Evolutionary conservation across 2,113 vertebrate species (phyloP).

Genomic region (Morone saxatilis): DNA sequence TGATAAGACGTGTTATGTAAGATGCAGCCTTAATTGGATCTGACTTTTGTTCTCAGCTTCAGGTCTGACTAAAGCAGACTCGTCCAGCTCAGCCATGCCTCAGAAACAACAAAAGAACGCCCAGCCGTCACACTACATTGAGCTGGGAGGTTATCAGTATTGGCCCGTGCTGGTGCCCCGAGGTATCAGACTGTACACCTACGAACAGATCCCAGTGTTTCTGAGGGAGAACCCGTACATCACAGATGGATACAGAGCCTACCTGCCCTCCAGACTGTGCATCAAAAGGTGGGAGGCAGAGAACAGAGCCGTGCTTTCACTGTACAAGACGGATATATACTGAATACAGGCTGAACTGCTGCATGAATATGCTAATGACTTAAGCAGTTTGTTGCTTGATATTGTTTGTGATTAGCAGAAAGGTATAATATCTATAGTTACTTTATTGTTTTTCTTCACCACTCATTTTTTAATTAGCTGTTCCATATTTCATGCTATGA

Average conservation of each 20-base stretch:
- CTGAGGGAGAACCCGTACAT: constrained; percentile 96
- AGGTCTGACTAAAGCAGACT: constrained; percentile 19
- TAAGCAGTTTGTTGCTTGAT: not conserved
- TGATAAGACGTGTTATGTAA: not conserved
- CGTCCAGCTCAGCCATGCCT: constrained; percentile 81
- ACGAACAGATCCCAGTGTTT: constrained; percentile 93
- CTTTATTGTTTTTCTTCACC: not conserved
- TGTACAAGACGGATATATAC: not conserved
- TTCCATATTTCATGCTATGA: not conserved
- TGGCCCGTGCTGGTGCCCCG: constrained; percentile 95
- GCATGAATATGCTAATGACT: not conserved
- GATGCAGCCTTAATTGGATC: not conserved
- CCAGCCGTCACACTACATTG: constrained; percentile 92
- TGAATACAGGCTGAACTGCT: not conserved
- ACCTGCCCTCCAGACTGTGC: constrained; percentile 93
- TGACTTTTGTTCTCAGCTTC: constrained; percentile 8
- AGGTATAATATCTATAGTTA: not conserved
- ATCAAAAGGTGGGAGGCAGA: constrained; percentile 88
- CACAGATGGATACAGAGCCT: constrained; percentile 96
- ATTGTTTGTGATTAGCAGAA: not conserved
- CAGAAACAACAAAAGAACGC: constrained; percentile 90
- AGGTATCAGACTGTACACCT: constrained; percentile 94
- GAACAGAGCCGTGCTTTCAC: not conserved
- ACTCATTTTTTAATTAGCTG: not conserved
- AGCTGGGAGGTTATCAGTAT: constrained; percentile 95